Conservation (phyloP, 1,140 invertebrate species). For the Tetramorium alpestre region DNA sequence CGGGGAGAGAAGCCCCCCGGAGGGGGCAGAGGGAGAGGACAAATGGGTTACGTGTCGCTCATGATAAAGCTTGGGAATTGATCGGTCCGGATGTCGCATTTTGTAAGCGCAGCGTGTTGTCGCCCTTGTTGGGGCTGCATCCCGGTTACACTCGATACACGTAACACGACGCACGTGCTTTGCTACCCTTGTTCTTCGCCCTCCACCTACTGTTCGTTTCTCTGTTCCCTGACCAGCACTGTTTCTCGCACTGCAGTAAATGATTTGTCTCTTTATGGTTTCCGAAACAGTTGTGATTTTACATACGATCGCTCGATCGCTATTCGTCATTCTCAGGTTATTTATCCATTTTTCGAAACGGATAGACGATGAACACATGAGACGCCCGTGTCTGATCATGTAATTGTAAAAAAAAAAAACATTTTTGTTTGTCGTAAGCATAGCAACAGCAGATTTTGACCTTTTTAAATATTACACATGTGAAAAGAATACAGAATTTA, state of each 20-base stretch:
- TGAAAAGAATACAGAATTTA: background rate
- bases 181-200: slow-evolving; percentile 29
- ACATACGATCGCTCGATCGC: slow-evolving; percentile 10
- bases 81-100: slow-evolving; percentile 76
- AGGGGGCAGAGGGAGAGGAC: background rate
- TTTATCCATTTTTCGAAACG: background rate
- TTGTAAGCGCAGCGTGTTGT: slow-evolving; percentile 70
- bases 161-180: slow-evolving; percentile 67
- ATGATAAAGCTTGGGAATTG: slow-evolving; percentile 70
- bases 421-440: background rate
- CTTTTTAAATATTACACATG: background rate
- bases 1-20: background rate
- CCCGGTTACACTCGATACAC: slow-evolving; percentile 71
- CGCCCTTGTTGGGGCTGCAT: slow-evolving; percentile 72
- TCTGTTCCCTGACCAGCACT: background rate
- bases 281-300: slow-evolving; percentile 65
- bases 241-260: slow-evolving; percentile 56
- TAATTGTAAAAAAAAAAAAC: background rate
- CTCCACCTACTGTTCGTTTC: background rate
- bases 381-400: background rate
- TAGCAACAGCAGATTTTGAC: background rate
- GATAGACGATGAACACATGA: background rate
- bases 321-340: slow-evolving; percentile 27
- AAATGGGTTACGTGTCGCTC: slow-evolving; percentile 48
- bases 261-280: slow-evolving; percentile 81